Base-by-base conservation (phyloP, 2,888 invertebrate genomes). In the Timema podura region DNA sequence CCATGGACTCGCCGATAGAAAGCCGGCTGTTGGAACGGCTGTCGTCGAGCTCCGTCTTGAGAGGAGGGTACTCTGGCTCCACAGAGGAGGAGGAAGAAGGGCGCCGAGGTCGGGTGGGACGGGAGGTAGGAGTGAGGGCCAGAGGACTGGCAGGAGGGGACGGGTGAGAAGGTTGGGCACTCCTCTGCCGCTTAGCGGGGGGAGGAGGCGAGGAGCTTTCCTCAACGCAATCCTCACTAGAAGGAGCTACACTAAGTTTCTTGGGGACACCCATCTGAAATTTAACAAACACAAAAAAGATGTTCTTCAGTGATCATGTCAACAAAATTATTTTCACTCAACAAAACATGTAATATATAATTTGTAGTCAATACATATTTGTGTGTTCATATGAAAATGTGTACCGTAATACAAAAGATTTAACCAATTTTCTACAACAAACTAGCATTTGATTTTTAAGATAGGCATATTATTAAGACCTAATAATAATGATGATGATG, bases 171-270 rank as follows among this genome's bases (percentile, higher is more conserved):
- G 65, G 70, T 44, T 71, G 72, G n/a, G 70, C 67, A 47, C 68
- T 68, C 30, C 74, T 68, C 46, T 71, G 72, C 30, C 73, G 70
- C 67, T 75, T 75, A n/a, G 65, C 65, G 8, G 74, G 74, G 30
- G 74, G 74, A 6, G 69, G 68, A 6, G 61, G 45, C 61, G 45
- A 45, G 61, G 61, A 61, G 61, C 45, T 45, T 6, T 61, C 61
- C 30, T 30, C 30, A 30, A 30, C 3, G 30, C 30, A 30, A 30
- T 30, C 30, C 30, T 30, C 30, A 30, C 30, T 30, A 30, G 30
- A 30, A 30, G 30, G 30, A 30, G 30, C 30, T 30, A 30, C 30
- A 30, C 30, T 30, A 30, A 30, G 61, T 13, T 61, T 61, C 61
- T 61, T 16, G n/a, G 61, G 61, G 44, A 45, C 30, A 6, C 61